Evolutionary conservation across 2,797 vertebrate species (phyloP), one percentile per base, ranked within the genome.

Genomic region (Hozukius guyotensis): DNA sequence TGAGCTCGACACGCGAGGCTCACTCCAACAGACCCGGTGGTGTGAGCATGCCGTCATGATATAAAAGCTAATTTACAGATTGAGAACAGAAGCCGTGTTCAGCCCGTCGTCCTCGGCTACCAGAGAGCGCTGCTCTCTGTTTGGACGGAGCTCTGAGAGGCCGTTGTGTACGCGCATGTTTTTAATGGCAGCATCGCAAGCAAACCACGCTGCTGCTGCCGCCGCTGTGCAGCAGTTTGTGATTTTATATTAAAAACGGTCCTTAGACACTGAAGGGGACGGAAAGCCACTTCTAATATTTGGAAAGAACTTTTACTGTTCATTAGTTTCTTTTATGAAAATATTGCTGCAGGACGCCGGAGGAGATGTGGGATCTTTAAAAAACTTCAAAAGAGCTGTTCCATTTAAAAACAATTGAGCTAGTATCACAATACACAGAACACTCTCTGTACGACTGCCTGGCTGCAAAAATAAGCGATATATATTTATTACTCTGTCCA

Each of bases 261-360:
- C 78, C 72, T 92, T 75, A 63, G 87, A 83, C 89, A 84, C 84
- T 69, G 83, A 46, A 87, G 83, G 84, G 82, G 80, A 80, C 25
- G 64, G 75, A 93, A 95, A 95, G 89, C 91, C 93, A 95, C 93
- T 94, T 95, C 90, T 94, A 84, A 94, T 94, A 92, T 94, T 89
- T 95, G 93, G 93, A 94, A 88, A 75, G 73, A 81, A 72, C 69
- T 94, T 95, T 94, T 94, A 94, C 90, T 90, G 90, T 90, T 94
- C 85, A 92, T 95, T 93, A 88, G 88, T 74, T 93, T 75, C 82
- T 93, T 92, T 94, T 87, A 94, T 95, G 84, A 94, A 52, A 95
- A 95, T 90, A 87, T 89, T 89, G 83, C 81, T 82, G 72, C 81
- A 81, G 74, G 74, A 76, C 34, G 82, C 80, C 81, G 72, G 80